These are phyloP conservation scores for Microplitis demolitor DNA, from an alignment of 1,140 invertebrate species.

Conservation along the genomic window DNA sequence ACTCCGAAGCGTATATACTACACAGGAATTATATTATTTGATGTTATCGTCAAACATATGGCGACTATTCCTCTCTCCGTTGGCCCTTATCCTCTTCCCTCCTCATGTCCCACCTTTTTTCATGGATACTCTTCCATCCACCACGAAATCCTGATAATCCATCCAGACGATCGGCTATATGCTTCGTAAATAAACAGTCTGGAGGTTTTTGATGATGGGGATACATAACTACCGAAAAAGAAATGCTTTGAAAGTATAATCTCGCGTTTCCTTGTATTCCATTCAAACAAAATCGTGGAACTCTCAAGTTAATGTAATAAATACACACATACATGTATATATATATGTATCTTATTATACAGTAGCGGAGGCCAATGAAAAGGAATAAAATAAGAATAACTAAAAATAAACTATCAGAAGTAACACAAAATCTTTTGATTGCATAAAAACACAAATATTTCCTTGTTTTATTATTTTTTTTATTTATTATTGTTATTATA, in stretches of 20 bases:
- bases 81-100: neutral
- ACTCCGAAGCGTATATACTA: too few species aligned
- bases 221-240: slow-evolving; percentile 6
- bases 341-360: too few species aligned
- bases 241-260: slow-evolving; percentile 18
- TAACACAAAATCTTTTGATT: neutral
- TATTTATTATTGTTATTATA: neutral
- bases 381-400: slow-evolving; percentile 3
- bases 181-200: slow-evolving; percentile 11
- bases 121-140: neutral
- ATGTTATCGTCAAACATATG: neutral
- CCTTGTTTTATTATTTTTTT: too few species aligned
- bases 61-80: neutral
- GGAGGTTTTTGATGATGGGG: neutral
- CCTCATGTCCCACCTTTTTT: neutral
- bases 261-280: slow-evolving; percentile 10
- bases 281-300: slow-evolving; percentile 12
- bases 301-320: neutral
- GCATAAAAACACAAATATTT: neutral
- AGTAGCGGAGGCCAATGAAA: neutral
- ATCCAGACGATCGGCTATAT: neutral
- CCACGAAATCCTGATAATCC: slow-evolving; percentile 19
- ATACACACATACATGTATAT: neutral
- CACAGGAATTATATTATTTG: neutral
- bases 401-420: neutral